Evolutionary conservation across 2,113 vertebrate genomes (phyloP).

Genomic region (Poecilia latipinna): DNA sequence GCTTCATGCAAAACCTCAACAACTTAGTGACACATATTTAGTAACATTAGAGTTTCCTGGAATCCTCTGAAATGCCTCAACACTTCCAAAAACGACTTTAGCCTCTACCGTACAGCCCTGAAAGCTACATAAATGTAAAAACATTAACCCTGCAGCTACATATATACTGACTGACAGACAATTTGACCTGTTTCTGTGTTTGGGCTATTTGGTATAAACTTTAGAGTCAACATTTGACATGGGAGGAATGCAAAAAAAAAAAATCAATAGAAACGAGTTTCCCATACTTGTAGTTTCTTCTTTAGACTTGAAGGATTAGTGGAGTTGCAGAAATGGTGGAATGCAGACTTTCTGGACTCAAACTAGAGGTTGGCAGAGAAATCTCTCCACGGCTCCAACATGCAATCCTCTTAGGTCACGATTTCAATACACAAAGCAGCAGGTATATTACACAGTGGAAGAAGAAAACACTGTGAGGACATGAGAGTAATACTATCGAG

Average conservation of each 20-base stretch:
- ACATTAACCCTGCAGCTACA: slow-evolving; percentile 28
- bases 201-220: slow-evolving; percentile 14
- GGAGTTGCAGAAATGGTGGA: slow-evolving; percentile 53
- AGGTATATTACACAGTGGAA: slow-evolving; percentile 34
- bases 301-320: slow-evolving; percentile 30
- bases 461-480: slow-evolving; percentile 19
- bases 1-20: slow-evolving; percentile 47
- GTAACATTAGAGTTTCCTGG: slow-evolving; percentile 60
- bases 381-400: slow-evolving; percentile 35
- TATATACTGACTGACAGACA: slow-evolving; percentile 49
- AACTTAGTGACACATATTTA: slow-evolving; percentile 44
- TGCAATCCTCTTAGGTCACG: slow-evolving; percentile 54
- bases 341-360: slow-evolving; percentile 55
- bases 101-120: slow-evolving; percentile 29
- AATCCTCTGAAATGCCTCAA: slow-evolving; percentile 41
- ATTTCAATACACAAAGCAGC: slow-evolving; percentile 47
- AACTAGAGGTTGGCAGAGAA: slow-evolving; percentile 54
- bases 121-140: slow-evolving; percentile 31
- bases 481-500: slow-evolving; percentile 16
- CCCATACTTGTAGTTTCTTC: slow-evolving; percentile 39
- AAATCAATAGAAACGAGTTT: slow-evolving; percentile 40
- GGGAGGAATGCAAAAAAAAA: slow-evolving; percentile 41
- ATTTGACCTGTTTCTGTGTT: slow-evolving; percentile 48
- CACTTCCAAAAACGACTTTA: slow-evolving; percentile 40
- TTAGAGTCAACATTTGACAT: slow-evolving; percentile 46